These are phyloP conservation scores for Vespertilio murinus DNA, from an alignment of 2,797 vertebrate species.

Conservation along the genomic window DNA sequence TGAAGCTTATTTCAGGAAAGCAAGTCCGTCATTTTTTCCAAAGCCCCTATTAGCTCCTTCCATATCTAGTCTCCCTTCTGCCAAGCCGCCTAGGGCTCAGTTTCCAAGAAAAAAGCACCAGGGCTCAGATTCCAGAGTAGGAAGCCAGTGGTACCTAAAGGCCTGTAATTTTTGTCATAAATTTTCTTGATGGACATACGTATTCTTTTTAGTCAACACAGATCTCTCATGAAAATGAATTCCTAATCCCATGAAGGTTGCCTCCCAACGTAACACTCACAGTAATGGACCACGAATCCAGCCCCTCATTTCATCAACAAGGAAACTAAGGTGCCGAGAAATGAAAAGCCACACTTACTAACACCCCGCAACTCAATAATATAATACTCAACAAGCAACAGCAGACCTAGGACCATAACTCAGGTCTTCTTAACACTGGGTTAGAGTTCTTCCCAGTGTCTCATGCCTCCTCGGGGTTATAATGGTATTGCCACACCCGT, in stretches of 20 bases:
- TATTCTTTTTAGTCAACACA: constrained; percentile 4
- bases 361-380: background rate
- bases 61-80: constrained; percentile 49
- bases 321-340: background rate
- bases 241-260: background rate
- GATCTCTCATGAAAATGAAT: background rate
- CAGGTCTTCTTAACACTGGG: background rate
- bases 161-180: background rate
- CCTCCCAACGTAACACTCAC: background rate
- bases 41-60: background rate
- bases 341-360: background rate
- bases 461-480: background rate
- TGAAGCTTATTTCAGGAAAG: constrained; percentile 56
- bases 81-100: constrained; percentile 30
- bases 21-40: constrained; percentile 22
- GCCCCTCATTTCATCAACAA: background rate
- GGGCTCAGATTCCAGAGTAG: constrained; percentile 9
- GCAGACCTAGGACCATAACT: background rate
- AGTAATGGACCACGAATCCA: background rate
- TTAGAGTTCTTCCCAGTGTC: background rate
- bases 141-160: background rate
- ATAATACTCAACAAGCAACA: background rate
- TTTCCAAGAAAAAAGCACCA: background rate
- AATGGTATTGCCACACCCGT: background rate
- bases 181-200: background rate